phyloP scores from a whole-genome alignment of 92 coral and sea anemone genomes.

The Palythoa caribaeorum region DNA sequence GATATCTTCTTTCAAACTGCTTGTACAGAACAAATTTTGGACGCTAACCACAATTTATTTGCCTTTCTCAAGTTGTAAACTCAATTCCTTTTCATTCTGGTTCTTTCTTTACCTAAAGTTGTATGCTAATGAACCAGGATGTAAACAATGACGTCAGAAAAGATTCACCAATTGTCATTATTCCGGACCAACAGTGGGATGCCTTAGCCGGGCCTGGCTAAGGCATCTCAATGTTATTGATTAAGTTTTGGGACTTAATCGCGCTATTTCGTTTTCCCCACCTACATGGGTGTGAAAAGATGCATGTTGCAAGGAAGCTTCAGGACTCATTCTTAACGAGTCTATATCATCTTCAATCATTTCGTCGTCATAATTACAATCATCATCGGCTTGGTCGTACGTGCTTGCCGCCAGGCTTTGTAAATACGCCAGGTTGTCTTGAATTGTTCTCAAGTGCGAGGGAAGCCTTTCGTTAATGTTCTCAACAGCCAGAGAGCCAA shows the following conservation, averaged over 20 bases:
- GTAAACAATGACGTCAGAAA: no score
- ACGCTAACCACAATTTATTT: no score
- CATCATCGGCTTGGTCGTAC: conserved; percentile 43
- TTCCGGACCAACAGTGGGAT: no score
- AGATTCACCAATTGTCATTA: no score
- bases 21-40: no score
- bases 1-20: no score
- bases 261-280: neutral
- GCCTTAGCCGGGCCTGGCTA: no score
- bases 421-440: conserved; percentile 63
- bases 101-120: no score
- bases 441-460: conserved; percentile 41
- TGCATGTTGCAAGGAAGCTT: neutral
- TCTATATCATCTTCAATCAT: conserved; percentile 30
- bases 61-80: no score
- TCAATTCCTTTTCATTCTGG: no score
- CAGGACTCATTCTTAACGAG: conserved; percentile 25
- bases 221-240: no score
- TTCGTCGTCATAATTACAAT: conserved; percentile 24
- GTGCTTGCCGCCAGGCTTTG: conserved; percentile 66
- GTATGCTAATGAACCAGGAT: no score
- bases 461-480: conserved; percentile 46
- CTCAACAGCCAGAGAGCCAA: conserved; percentile 56
- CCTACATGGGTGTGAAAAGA: neutral
- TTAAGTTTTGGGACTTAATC: neutral